Percentiles rank a stretch among this genome's conserved stretches.
Conservation (phyloP, 2,797 vertebrate genomes). For the Melanogrammus aeglefinus region DNA sequence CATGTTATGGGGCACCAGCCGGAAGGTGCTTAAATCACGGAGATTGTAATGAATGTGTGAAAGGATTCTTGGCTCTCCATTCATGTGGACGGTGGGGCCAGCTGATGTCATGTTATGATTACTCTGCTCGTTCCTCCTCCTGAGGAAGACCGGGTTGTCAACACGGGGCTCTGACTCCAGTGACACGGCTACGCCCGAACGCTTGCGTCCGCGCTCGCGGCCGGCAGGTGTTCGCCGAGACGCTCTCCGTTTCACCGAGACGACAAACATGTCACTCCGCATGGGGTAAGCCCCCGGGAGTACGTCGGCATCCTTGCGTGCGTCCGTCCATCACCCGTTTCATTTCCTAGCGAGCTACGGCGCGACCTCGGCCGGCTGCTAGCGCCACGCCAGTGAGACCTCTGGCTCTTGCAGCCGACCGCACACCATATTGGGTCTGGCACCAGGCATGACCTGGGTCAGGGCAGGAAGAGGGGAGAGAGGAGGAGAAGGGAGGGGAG, state of each 20-base stretch:
- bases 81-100: neutral
- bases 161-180: neutral
- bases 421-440: neutral
- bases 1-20: too few relatives aligned
- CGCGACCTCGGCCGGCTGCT: neutral
- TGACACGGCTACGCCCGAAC: too few relatives aligned
- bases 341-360: neutral
- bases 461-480: too few relatives aligned
- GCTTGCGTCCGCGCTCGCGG: neutral
- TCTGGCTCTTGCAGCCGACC: too few relatives aligned
- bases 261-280: constrained; percentile 1
- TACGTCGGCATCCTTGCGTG: neutral
- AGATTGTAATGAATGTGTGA: too few relatives aligned
- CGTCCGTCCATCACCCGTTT: neutral
- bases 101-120: neutral
- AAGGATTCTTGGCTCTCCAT: too few relatives aligned
- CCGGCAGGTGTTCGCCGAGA: neutral
- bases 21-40: too few relatives aligned
- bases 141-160: neutral
- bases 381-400: neutral
- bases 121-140: neutral
- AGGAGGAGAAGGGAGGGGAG: too few relatives aligned
- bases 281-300: neutral
- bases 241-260: neutral
- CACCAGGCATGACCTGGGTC: too few relatives aligned